phyloP scores from a whole-genome alignment of 1,140 invertebrate genomes.

The Lasaia peninsularis region DNA sequence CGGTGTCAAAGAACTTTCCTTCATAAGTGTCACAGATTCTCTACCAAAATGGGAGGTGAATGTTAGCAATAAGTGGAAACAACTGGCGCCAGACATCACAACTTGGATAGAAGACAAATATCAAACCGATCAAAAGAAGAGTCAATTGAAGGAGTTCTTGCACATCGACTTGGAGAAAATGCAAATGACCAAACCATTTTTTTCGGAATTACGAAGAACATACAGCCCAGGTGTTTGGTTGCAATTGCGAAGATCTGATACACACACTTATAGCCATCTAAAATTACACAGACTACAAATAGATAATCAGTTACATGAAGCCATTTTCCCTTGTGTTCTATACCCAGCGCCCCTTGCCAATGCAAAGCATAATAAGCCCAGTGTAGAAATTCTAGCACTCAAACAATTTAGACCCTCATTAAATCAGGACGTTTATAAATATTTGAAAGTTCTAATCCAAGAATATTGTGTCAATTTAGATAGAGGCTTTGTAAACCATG shows the following conservation, averaged over 20 bases:
- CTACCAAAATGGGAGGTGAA: conserved; percentile 90
- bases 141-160: conserved; percentile 86
- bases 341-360: conserved; percentile 76
- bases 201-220: conserved; percentile 85
- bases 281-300: conserved; percentile 84
- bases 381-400: conserved; percentile 82
- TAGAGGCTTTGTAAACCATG: conserved; percentile 82
- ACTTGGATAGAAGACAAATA: conserved; percentile 91
- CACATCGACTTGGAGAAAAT: conserved; percentile 90
- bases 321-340: conserved; percentile 88
- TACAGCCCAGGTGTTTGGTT: conserved; percentile 88
- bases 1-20: conserved; percentile 80
- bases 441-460: conserved; percentile 84
- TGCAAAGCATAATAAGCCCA: conserved; percentile 78
- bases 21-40: conserved; percentile 82
- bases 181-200: conserved; percentile 93
- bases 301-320: conserved; percentile 88
- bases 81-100: conserved; percentile 85
- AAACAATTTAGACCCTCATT: conserved; percentile 77
- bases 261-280: conserved; percentile 82
- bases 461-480: conserved; percentile 87
- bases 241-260: conserved; percentile 84
- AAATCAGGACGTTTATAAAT: conserved; percentile 82
- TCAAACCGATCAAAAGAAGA: conserved; percentile 81
- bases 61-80: conserved; percentile 87